phyloP scores from a whole-genome alignment of 2,797 vertebrate genomes.

The Megaceryle alcyon region DNA sequence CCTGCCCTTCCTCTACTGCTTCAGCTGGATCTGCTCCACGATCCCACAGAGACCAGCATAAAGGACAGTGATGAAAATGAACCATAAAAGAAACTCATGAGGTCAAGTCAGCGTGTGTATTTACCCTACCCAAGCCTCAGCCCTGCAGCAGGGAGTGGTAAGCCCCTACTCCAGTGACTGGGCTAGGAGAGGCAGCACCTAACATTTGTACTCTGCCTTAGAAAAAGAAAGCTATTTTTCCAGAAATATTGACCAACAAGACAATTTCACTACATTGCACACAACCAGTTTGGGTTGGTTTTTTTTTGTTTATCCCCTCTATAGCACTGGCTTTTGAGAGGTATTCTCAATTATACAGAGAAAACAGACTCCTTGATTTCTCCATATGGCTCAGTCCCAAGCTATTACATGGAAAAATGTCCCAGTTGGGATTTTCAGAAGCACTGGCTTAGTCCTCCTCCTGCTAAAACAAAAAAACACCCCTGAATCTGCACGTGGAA shows the following conservation, averaged over 20 bases:
- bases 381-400: neutral
- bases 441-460: conserved; percentile 1
- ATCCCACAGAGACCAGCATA: conserved; percentile 27
- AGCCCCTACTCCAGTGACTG: neutral
- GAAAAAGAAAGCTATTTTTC: neutral
- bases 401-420: neutral
- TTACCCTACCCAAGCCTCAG: neutral
- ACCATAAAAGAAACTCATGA: conserved; percentile 44
- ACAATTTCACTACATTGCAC: neutral
- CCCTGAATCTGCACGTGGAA: neutral
- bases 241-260: neutral
- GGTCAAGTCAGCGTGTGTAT: neutral
- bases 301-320: neutral
- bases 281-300: neutral
- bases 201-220: neutral
- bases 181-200: neutral
- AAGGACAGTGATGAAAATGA: conserved; percentile 67
- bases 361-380: neutral
- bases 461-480: conserved; percentile 9
- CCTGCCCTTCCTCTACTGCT: conserved; percentile 41
- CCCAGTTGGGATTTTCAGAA: neutral
- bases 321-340: neutral
- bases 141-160: neutral
- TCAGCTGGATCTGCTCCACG: neutral
- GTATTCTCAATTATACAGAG: neutral